Base-by-base conservation (phyloP, 2,113 vertebrate species). In the Entomyzon cyanotis region DNA sequence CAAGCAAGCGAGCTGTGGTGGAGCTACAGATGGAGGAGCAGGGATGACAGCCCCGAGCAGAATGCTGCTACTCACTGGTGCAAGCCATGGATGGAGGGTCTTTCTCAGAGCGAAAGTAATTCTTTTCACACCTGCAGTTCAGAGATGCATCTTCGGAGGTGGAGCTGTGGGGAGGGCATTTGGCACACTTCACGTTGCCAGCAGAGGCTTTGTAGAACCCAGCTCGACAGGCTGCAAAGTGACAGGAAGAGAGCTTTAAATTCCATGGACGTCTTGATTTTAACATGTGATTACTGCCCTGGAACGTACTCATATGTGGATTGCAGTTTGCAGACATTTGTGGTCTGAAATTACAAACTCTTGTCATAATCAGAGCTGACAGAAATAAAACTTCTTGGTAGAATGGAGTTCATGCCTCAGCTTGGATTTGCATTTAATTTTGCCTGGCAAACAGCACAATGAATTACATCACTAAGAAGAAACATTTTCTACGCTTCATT, bases 11-110 rank as follows among this genome's bases (percentile, higher is more conserved):
- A 97, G 93, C 96, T 85, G 96, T 76, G 89, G 46, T 58, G 95
- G 41, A 93, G 64, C 89, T 44, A 81, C 79, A 77, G 88, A 52
- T 58, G 87, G 76, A 97, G 89, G 87, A 79, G 68, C 63, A 47
- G 74, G 84, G 80, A 67, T 59, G 82, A 93, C 62, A 97, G 95
- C 77, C 90, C 84, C 68, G 59, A 95, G 97, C 95, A 94, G 86
- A 91, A 93, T 96, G 73, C 89, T 73, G 94, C 95, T 98, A 98
- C 99, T 98, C 98, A 99, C 99, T 98, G 94, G 99, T 99, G 96
- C 99, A 99, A 98, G 99, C 99, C 99, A 99, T 99, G 95, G 99
- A 99, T 96, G 98, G 98, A 84, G 98, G 98, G 94, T 99, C 99
- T 97, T 98, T 99, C 63, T 99, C 99, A 58, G 99, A 98, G 46